These are phyloP conservation scores for Cranoglanis bouderius DNA, from an alignment of 2,113 vertebrate genomes.

Conservation along the genomic window DNA sequence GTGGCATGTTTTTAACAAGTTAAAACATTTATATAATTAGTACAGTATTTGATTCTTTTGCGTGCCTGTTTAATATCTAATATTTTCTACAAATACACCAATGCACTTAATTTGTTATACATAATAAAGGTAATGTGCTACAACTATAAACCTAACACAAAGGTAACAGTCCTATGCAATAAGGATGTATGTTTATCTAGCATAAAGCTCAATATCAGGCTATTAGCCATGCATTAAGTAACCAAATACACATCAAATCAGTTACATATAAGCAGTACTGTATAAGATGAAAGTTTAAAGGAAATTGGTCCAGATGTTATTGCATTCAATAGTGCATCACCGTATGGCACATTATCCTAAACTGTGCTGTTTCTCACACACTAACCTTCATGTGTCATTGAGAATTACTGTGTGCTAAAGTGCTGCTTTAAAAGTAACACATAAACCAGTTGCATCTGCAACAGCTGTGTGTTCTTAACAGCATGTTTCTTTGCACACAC, in stretches of 20 bases:
- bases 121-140: background rate
- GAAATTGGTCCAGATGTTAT: background rate
- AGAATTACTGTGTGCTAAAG: slow-evolving; percentile 26
- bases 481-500: slow-evolving; percentile 52
- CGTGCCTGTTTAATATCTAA: background rate
- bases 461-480: slow-evolving; percentile 39
- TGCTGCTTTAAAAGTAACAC: slow-evolving; percentile 7
- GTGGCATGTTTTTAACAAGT: background rate
- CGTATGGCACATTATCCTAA: slow-evolving; percentile 13
- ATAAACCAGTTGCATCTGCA: slow-evolving; percentile 44
- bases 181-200: background rate
- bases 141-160: too few species aligned
- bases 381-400: slow-evolving; percentile 44
- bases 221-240: background rate
- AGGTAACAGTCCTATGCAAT: background rate
- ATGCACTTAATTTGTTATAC: background rate
- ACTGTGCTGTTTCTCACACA: background rate
- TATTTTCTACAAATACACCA: background rate
- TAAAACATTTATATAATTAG: background rate
- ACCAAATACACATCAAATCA: background rate
- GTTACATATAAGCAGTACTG: background rate
- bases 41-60: background rate
- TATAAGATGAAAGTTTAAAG: background rate
- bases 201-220: background rate
- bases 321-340: background rate